Conservation (phyloP, 2,888 invertebrate genomes). For the Caenorhabditis uteleia region DNA sequence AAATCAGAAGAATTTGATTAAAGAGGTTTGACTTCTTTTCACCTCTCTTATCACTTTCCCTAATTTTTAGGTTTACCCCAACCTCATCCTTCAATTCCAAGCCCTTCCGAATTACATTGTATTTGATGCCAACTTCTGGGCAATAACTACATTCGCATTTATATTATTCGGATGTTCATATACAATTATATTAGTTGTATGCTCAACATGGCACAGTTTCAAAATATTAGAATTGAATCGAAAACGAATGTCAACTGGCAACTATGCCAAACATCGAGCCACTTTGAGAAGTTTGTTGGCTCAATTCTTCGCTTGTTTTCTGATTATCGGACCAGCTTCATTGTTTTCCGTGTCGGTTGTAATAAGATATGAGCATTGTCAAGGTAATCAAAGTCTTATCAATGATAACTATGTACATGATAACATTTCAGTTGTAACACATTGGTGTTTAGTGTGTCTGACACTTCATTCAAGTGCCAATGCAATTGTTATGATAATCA, state of each 20-base stretch:
- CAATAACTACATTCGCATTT: slow-evolving; percentile 23
- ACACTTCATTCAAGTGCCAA: slow-evolving; percentile 25
- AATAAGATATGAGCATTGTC: slow-evolving; percentile 15
- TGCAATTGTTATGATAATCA: slow-evolving; percentile 27
- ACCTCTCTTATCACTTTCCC: not conserved
- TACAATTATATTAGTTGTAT: slow-evolving; percentile 17
- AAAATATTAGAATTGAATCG: slow-evolving; percentile 16
- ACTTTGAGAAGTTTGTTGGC: slow-evolving; percentile 22
- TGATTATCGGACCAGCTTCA: slow-evolving; percentile 20
- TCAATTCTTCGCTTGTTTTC: slow-evolving; percentile 19
- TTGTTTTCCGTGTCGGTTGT: slow-evolving; percentile 21
- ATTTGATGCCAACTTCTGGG: slow-evolving; percentile 29
- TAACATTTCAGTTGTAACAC: slow-evolving; percentile 18
- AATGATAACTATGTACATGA: not conserved
- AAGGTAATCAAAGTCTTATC: slow-evolving; percentile 1
- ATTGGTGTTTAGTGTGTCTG: slow-evolving; percentile 19
- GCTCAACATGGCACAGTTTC: slow-evolving; percentile 23
- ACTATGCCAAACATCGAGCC: slow-evolving; percentile 24
- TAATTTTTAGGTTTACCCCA: slow-evolving; percentile 28
- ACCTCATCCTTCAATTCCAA: slow-evolving; percentile 9
- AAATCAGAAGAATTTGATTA: slow-evolving; percentile 14
- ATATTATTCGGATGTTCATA: slow-evolving; percentile 24
- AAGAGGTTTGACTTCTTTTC: slow-evolving; percentile 9
- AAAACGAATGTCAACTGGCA: slow-evolving; percentile 16
- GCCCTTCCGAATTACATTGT: slow-evolving; percentile 22